These are phyloP conservation scores for Neoaliturus tenellus DNA, from an alignment of 2,888 invertebrate genomes.

Conservation along the genomic window DNA sequence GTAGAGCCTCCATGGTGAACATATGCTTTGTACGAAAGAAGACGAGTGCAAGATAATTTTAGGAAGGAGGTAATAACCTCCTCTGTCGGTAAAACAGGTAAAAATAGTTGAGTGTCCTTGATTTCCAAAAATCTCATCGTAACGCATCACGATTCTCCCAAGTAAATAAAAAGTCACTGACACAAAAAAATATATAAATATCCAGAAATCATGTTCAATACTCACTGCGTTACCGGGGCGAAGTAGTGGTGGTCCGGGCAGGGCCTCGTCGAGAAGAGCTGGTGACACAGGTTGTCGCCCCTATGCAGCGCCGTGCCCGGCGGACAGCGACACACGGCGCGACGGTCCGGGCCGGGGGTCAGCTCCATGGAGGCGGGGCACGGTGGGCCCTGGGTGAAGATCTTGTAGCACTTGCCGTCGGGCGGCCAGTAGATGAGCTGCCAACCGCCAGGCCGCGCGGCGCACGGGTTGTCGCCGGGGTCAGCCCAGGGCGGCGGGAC, in stretches of 20 bases:
- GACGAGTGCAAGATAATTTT: no score
- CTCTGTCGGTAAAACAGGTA: no score
- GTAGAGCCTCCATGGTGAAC: no score
- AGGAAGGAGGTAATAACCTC: no score
- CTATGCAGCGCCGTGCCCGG: constrained; percentile 86
- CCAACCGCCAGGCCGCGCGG: constrained; percentile 88
- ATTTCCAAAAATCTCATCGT: no score
- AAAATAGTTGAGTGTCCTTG: no score
- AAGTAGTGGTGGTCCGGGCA: constrained; percentile 85
- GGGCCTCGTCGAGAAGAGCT: constrained; percentile 84
- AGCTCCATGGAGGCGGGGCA: constrained; percentile 92
- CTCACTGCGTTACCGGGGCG: constrained; percentile 75
- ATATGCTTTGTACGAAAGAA: no score
- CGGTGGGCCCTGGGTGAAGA: constrained; percentile 87
- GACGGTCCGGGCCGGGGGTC: constrained; percentile 79
- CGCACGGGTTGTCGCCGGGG: constrained; percentile 88
- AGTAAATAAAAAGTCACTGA: no score
- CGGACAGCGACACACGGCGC: constrained; percentile 89
- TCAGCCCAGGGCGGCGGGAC: constrained; percentile 93
- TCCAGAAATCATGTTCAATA: no score
- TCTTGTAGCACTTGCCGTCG: constrained; percentile 90
- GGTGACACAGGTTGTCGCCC: constrained; percentile 82
- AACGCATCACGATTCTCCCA: no score
- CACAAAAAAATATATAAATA: no score
- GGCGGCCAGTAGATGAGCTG: constrained; percentile 90